Evolutionary conservation across 2,113 vertebrate genomes (phyloP).

Genomic region (Ivindomyrus marchei): DNA sequence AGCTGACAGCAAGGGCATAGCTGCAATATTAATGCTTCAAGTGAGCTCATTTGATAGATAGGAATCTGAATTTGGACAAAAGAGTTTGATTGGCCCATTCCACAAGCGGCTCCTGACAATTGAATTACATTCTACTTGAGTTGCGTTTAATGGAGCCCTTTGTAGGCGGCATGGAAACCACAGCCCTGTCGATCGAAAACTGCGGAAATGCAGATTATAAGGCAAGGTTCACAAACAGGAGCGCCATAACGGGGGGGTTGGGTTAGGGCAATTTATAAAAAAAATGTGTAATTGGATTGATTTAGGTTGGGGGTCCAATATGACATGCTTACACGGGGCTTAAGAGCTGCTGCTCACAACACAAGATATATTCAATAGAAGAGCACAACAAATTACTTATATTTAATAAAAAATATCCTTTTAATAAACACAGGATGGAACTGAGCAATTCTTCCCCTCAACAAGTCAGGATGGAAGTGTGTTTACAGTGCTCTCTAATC

Average conservation of each 20-base stretch:
- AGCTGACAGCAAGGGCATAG: not conserved
- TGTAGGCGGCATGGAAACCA: not conserved
- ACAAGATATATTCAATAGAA: not conserved
- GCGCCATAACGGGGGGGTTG: too few species aligned
- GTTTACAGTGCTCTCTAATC: not conserved
- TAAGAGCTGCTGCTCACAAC: not conserved
- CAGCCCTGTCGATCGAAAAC: not conserved
- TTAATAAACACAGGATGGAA: not conserved
- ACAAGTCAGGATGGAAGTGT: not conserved
- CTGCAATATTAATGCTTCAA: not conserved
- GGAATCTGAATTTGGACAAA: conserved; percentile 15
- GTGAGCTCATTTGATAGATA: not conserved
- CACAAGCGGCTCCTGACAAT: not conserved
- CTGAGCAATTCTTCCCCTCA: not conserved
- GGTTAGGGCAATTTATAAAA: not conserved
- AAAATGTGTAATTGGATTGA: not conserved
- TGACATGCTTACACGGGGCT: not conserved
- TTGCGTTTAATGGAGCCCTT: not conserved
- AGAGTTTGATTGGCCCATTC: not conserved
- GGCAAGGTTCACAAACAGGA: not conserved
- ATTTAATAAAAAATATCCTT: not conserved
- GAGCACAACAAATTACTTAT: not conserved
- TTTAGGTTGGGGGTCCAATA: not conserved
- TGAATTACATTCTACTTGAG: not conserved
- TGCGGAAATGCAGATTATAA: not conserved